Evolutionary conservation across 2,113 vertebrate species (phyloP).

Genomic region (Nycticryphes semicollaris): DNA sequence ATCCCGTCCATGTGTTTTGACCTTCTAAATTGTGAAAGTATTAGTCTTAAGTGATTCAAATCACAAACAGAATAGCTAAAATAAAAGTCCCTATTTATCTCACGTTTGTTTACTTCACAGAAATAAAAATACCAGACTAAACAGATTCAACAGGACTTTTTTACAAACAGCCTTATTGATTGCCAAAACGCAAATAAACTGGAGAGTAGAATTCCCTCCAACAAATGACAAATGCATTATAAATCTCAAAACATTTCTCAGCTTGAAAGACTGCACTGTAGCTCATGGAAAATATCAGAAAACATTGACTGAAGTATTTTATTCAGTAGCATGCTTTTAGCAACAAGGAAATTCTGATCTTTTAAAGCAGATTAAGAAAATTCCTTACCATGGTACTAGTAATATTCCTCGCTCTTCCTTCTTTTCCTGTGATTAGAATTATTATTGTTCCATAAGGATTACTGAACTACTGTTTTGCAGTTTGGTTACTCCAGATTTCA

Average conservation of each 20-base stretch:
- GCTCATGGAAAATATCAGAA: slow-evolving; percentile 14
- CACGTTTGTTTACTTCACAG: slow-evolving; percentile 37
- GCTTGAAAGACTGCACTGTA: slow-evolving; percentile 14
- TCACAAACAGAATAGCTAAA: neutral
- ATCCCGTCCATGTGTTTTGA: neutral
- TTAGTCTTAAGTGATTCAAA: neutral
- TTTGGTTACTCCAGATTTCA: neutral
- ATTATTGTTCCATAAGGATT: neutral
- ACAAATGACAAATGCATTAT: slow-evolving; percentile 42
- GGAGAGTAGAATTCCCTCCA: slow-evolving; percentile 17
- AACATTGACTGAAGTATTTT: neutral
- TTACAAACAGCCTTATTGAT: slow-evolving; percentile 64
- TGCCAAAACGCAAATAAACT: slow-evolving; percentile 61
- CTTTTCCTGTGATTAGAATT: neutral
- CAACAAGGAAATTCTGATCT: neutral
- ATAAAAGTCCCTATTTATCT: slow-evolving; percentile 24
- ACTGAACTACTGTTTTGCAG: neutral
- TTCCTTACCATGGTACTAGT: neutral
- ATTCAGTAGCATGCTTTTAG: neutral
- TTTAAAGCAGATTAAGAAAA: neutral
- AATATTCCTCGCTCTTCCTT: neutral
- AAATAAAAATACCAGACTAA: slow-evolving; percentile 46
- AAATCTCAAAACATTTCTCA: slow-evolving; percentile 47
- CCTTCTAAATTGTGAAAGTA: neutral
- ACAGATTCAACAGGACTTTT: slow-evolving; percentile 51